phyloP scores from a whole-genome alignment of 2,113 vertebrate genomes.

The Gnathonemus echidnorhynchus region DNA sequence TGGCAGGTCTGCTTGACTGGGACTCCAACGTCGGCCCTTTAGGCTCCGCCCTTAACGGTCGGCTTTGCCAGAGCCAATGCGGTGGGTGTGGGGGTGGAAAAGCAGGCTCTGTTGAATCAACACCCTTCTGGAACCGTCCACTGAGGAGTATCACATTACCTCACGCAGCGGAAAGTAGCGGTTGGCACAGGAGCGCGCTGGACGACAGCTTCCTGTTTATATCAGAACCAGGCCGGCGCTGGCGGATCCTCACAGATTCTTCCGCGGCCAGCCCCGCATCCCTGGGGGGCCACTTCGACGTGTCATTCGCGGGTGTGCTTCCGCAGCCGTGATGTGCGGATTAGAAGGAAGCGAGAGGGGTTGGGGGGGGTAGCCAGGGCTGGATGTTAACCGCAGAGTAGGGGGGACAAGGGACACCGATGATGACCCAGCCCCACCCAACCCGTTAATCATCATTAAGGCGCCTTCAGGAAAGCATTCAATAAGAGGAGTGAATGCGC shows the following conservation, averaged over 20 bases:
- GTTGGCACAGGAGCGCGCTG: slow-evolving; percentile 13
- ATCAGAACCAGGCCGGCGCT: slow-evolving; percentile 24
- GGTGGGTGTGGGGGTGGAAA: neutral
- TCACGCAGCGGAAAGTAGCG: slow-evolving; percentile 33
- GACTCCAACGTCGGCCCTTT: neutral
- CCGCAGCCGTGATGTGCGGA: slow-evolving; percentile 4
- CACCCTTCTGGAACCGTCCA: neutral
- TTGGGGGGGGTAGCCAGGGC: slow-evolving; percentile 1
- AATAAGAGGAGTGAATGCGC: neutral
- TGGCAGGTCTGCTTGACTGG: no score
- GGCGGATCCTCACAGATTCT: neutral
- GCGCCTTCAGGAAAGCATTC: neutral
- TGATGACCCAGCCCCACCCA: neutral
- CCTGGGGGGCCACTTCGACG: neutral
- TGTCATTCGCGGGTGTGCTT: slow-evolving; percentile 13
- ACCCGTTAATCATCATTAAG: neutral
- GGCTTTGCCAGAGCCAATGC: no score
- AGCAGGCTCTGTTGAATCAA: neutral
- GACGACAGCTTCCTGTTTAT: slow-evolving; percentile 39
- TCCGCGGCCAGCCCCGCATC: neutral
- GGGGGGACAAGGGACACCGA: neutral
- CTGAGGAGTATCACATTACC: slow-evolving; percentile 36
- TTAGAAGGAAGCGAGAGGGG: neutral
- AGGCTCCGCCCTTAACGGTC: neutral
- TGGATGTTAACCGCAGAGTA: neutral